These are phyloP conservation scores for Oncorhynchus masou DNA, from an alignment of 2,113 vertebrate species.

Conservation along the genomic window DNA sequence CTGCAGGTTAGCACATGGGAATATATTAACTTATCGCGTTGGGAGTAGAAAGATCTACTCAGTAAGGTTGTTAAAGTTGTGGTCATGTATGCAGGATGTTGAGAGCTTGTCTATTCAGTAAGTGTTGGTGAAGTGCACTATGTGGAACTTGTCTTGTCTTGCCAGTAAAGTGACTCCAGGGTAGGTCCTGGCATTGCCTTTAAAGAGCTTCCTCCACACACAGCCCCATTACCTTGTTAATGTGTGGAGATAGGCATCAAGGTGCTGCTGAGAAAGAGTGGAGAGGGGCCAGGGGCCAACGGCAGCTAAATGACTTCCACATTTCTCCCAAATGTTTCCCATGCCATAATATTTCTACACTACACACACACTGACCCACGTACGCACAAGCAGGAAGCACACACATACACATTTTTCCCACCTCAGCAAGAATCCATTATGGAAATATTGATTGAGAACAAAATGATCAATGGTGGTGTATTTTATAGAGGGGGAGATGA, in stretches of 20 bases:
- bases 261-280: constrained; percentile 23
- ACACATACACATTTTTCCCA: too few species aligned
- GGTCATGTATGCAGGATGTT: constrained; percentile 3
- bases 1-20: neutral
- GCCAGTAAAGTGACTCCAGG: constrained; percentile 8
- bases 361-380: too few species aligned
- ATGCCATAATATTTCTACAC: constrained; percentile 53
- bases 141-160: too few species aligned
- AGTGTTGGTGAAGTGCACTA: too few species aligned
- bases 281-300: constrained; percentile 22
- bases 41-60: too few species aligned
- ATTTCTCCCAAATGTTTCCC: constrained; percentile 60
- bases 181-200: constrained; percentile 31
- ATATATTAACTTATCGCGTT: neutral
- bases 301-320: constrained; percentile 58
- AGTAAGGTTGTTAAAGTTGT: too few species aligned
- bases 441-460: too few species aligned
- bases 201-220: constrained; percentile 20
- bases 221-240: constrained; percentile 40
- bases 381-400: too few species aligned
- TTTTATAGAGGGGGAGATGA: too few species aligned
- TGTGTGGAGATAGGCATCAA: constrained; percentile 44
- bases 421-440: too few species aligned
- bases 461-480: too few species aligned
- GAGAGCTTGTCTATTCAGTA: constrained; percentile 21